Base-by-base conservation (phyloP, 2,888 invertebrate species). In the Alsophila aescularia region DNA sequence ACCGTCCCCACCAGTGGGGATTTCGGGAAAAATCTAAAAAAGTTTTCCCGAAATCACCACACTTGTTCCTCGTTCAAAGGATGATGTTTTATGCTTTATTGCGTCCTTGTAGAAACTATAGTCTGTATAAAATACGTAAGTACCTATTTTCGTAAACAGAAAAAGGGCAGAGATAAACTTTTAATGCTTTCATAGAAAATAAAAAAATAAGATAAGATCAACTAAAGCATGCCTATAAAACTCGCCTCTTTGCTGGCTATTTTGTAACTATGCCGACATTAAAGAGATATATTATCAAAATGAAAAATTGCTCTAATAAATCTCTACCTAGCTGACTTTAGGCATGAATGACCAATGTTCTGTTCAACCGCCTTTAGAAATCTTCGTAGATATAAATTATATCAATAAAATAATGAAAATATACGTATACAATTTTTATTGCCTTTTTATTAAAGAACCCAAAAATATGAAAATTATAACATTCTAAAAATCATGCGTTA, bases 201-300 rank as follows among this genome's bases (percentile, higher is more conserved):
- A 52, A 45, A 52, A n/a, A 51, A 40, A 45, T 45, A 40, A 35
- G 44, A 31, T 32, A 29, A 41, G 47, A 40, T 47, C 41, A 47
- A 42, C 35, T 27, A 10, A 13, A 7, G 44, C 32, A 14, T 43
- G 12, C 18, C 27, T 34, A 41, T 52, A 48, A 42, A 42, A 37
- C 12, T 42, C 16, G 15, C 31, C 34, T 34, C 34, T 52, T 35
- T 14, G 35, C 40, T 36, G 16, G 36, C 35, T 49, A 48, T 48
- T 48, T 42, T 53, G 24, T 31, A 36, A 18, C 29, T 29, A 34
- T 24, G 6, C 34, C 27, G 32, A 44, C 13, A 31, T 41, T 29
- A 6, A 40, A 14, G 12, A 47, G 32, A 21, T 40, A 7, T 8
- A 12, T n/a, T 32, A 14, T 8, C 2, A 44, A 45, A 14, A 21